A percentile compares a stretch with the other conserved stretches of the same genome.
phyloP scores from a whole-genome alignment of 2,888 invertebrate species.

The Sinohyriopsis cumingii region DNA sequence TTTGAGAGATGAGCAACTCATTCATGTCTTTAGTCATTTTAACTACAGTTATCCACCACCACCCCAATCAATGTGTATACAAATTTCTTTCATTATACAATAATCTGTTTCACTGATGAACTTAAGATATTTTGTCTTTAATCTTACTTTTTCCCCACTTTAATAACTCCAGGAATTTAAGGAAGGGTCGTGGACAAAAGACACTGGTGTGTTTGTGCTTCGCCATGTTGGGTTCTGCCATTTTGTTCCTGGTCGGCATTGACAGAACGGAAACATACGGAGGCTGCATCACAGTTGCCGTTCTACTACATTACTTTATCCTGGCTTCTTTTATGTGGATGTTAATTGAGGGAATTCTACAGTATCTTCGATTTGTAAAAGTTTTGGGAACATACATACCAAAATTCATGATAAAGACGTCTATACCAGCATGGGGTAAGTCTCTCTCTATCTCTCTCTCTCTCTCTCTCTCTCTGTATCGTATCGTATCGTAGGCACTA shows the following conservation, averaged over 20 bases:
- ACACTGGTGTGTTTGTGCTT: slow-evolving; percentile 79
- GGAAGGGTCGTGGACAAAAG: slow-evolving; percentile 79
- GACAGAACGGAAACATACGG: slow-evolving; percentile 64
- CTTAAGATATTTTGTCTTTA: no score
- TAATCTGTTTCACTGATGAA: no score
- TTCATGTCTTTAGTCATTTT: no score
- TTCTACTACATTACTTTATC: slow-evolving; percentile 79
- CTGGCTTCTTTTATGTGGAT: slow-evolving; percentile 77
- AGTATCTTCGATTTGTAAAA: slow-evolving; percentile 80
- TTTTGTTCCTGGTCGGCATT: slow-evolving; percentile 71
- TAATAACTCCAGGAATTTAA: slow-evolving; percentile 73
- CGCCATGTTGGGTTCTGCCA: slow-evolving; percentile 77
- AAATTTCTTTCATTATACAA: no score
- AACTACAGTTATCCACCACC: no score
- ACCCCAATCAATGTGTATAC: no score
- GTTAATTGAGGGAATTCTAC: slow-evolving; percentile 80
- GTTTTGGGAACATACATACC: slow-evolving; percentile 77
- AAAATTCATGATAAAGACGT: slow-evolving; percentile 79
- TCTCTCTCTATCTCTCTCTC: not conserved
- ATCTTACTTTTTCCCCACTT: no score
- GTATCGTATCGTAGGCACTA: no score
- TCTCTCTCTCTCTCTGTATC: not conserved
- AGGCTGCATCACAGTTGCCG: slow-evolving; percentile 77
- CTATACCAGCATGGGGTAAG: slow-evolving; percentile 78
- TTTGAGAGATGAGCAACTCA: no score